A percentile compares a stretch with the other conserved stretches of the same genome.
Evolutionary conservation across 2,797 vertebrate genomes (phyloP).

Genomic region (Eidolon dupreanum): DNA sequence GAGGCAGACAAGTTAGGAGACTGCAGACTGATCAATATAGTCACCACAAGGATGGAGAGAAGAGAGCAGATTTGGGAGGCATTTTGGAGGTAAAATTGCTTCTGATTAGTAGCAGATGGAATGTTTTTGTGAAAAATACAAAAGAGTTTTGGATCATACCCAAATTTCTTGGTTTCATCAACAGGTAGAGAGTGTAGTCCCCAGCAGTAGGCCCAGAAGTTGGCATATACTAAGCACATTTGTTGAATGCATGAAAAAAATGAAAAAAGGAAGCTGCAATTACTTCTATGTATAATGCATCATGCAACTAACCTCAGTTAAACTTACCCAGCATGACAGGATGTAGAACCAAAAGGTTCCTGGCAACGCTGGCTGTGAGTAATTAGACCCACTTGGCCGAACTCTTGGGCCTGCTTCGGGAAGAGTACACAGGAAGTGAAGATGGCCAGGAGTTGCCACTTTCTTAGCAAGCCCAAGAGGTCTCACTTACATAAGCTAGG

Average conservation of each 20-base stretch:
- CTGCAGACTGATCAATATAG: background rate
- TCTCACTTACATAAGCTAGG: background rate
- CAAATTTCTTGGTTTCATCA: background rate
- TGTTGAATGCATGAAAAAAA: background rate
- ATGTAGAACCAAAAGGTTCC: slow-evolving; percentile 19
- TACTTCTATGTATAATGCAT: background rate
- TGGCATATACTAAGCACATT: background rate
- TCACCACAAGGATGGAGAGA: background rate
- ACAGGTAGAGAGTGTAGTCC: background rate
- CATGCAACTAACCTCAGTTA: slow-evolving; percentile 24
- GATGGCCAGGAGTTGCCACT: background rate
- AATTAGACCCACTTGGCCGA: slow-evolving; percentile 3
- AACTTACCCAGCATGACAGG: background rate
- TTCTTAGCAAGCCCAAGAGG: background rate
- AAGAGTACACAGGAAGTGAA: background rate
- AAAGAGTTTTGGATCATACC: background rate
- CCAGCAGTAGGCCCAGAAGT: background rate
- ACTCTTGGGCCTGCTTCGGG: background rate
- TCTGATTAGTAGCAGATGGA: background rate
- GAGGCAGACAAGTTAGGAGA: background rate
- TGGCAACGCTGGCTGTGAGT: background rate
- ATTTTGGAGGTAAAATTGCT: background rate
- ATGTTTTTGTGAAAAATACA: background rate
- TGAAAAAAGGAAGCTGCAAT: background rate
- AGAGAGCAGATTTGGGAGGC: background rate